Evolutionary conservation across 2,797 vertebrate species (phyloP).

Genomic region (Ciconia nigra): DNA sequence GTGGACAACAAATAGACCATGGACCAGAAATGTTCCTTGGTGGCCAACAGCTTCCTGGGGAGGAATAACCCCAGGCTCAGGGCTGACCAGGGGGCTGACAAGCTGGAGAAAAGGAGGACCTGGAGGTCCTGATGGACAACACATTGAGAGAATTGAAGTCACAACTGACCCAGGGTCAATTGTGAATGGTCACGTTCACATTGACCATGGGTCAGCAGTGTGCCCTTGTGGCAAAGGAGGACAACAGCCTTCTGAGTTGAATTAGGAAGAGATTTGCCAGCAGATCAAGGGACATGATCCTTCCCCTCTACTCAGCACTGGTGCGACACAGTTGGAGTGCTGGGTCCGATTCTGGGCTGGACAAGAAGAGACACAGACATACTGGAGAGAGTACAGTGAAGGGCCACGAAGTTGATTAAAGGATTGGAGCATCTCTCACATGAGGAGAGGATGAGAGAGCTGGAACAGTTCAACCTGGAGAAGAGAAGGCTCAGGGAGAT

Average conservation of each 20-base stretch:
- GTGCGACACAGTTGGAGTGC: neutral
- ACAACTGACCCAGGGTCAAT: neutral
- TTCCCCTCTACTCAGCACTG: neutral
- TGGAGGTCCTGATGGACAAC: neutral
- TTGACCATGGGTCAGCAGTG: neutral
- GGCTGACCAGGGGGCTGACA: neutral
- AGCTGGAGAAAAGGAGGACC: neutral
- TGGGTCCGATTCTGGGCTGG: neutral
- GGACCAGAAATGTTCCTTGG: neutral
- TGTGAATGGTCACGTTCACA: neutral
- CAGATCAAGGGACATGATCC: neutral
- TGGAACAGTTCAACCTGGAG: neutral
- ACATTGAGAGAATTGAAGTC: neutral
- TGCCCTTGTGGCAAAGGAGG: neutral
- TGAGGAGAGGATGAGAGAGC: neutral
- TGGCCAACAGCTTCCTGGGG: neutral
- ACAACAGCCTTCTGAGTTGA: neutral
- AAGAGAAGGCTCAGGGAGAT: neutral
- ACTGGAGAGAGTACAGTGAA: neutral
- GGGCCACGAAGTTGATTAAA: too few relatives aligned
- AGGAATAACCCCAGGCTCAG: neutral
- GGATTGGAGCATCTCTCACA: neutral
- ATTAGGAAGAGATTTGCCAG: neutral
- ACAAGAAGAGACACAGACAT: neutral
- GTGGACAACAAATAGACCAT: neutral